These are phyloP conservation scores for Sebastes elongatus DNA, from an alignment of 2,797 vertebrate species.

Conservation along the genomic window DNA sequence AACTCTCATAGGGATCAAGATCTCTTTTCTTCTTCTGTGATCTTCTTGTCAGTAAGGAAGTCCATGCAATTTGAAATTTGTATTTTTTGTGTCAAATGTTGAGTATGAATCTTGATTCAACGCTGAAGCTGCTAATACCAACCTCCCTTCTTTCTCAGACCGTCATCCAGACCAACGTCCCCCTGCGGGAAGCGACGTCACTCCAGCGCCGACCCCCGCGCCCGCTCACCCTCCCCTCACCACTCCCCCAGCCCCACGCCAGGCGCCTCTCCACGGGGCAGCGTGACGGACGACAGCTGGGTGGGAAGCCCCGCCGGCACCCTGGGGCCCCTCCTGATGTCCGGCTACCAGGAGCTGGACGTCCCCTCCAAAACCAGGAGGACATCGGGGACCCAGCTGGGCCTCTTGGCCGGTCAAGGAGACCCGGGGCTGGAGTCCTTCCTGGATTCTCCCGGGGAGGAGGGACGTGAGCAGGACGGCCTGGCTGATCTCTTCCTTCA, in stretches of 20 bases:
- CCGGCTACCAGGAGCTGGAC: constrained; percentile 85
- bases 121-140: background rate
- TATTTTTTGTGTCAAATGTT: background rate
- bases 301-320: constrained; percentile 78
- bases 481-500: constrained; percentile 91
- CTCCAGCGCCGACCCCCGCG: constrained; percentile 88
- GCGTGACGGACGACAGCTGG: constrained; percentile 92
- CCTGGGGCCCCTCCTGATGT: constrained; percentile 83
- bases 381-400: constrained; percentile 79
- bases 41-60: background rate
- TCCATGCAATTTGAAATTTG: background rate
- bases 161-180: constrained; percentile 92
- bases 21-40: background rate
- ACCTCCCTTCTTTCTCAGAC: constrained; percentile 60
- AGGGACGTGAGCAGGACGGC: constrained; percentile 85
- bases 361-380: constrained; percentile 95
- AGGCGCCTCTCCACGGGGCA: constrained; percentile 88
- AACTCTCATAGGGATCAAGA: too few species aligned
- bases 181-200: constrained; percentile 94
- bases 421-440: constrained; percentile 85
- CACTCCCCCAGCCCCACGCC: constrained; percentile 91
- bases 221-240: constrained; percentile 89
- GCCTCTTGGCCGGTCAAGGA: constrained; percentile 81
- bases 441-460: constrained; percentile 84
- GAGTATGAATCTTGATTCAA: background rate